Evolutionary conservation across 2,797 vertebrate genomes (phyloP).

Genomic region (Arrhamphus sclerolepis): DNA sequence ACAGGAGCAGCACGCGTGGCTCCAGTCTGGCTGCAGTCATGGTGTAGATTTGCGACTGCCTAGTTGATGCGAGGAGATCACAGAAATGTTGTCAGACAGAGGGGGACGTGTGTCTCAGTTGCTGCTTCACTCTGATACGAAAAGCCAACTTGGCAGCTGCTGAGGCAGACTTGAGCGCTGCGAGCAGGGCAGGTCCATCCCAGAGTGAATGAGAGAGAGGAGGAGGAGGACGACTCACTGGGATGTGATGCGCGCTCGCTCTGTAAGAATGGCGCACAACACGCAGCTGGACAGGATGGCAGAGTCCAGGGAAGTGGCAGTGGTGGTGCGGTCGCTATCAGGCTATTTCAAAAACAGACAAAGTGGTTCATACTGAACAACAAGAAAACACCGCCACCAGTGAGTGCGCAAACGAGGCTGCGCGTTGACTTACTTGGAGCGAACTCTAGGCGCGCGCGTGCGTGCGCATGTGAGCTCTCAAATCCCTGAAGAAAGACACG

Average conservation of each 20-base stretch:
- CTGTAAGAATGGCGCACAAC: slow-evolving; percentile 73
- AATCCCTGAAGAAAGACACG: slow-evolving; percentile 8
- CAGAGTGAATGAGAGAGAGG: slow-evolving; percentile 30
- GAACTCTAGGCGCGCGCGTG: slow-evolving; percentile 21
- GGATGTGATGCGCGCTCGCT: slow-evolving; percentile 71
- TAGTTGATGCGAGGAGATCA: slow-evolving; percentile 30
- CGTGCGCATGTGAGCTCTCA: slow-evolving; percentile 39
- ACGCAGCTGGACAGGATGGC: slow-evolving; percentile 73
- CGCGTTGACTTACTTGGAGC: slow-evolving; percentile 45
- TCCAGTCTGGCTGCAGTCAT: slow-evolving; percentile 74
- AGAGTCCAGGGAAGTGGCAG: slow-evolving; percentile 54
- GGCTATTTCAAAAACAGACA: slow-evolving; percentile 47
- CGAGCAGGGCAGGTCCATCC: slow-evolving; percentile 73
- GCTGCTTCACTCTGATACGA: slow-evolving; percentile 9
- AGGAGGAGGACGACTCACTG: slow-evolving; percentile 29
- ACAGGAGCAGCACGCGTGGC: slow-evolving; percentile 76
- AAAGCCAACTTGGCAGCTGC: slow-evolving; percentile 62
- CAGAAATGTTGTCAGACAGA: slow-evolving; percentile 1
- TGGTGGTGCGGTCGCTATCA: slow-evolving; percentile 69
- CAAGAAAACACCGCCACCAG: slow-evolving; percentile 58
- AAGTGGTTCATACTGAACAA: slow-evolving; percentile 49
- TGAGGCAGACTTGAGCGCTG: slow-evolving; percentile 52
- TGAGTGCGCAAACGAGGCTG: slow-evolving; percentile 35
- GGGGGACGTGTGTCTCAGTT: slow-evolving; percentile 14
- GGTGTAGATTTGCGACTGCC: slow-evolving; percentile 45